phyloP scores from a whole-genome alignment of 2,113 vertebrate species.

The Vulpes lagopus region DNA sequence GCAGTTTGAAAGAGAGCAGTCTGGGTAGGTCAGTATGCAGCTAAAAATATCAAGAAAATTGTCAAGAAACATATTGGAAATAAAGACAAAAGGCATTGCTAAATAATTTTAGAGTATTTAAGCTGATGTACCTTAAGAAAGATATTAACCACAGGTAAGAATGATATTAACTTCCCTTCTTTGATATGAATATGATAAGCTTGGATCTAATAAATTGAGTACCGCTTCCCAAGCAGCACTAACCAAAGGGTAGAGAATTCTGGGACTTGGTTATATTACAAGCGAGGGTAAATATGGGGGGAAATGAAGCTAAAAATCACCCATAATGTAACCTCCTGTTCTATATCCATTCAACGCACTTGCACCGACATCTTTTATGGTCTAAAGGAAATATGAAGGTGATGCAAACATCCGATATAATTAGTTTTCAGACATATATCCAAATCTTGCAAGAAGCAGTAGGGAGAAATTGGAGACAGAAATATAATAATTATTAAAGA shows the following conservation, averaged over 20 bases:
- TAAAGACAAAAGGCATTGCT: slow-evolving; percentile 21
- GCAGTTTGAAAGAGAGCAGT: not conserved
- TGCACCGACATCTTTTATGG: not conserved
- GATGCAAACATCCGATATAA: not conserved
- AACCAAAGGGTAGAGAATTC: not conserved
- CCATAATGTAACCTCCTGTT: not conserved
- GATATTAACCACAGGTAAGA: not conserved
- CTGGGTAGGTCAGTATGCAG: not conserved
- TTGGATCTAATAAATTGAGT: not conserved
- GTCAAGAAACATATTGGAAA: not conserved
- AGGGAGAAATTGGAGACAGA: not conserved
- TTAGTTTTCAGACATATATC: not conserved
- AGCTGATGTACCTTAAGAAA: not conserved
- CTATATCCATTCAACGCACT: not conserved
- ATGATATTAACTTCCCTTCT: not conserved
- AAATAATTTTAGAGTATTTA: not conserved
- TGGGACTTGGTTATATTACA: not conserved
- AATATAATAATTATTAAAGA: not conserved
- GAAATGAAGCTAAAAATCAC: not conserved
- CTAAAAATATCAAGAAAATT: slow-evolving; percentile 9
- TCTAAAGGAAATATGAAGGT: not conserved
- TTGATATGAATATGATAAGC: not conserved
- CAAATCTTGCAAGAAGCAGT: slow-evolving; percentile 3
- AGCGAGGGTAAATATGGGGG: not conserved
- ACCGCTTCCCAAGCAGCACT: not conserved